These are phyloP conservation scores for Illadopsis cleaveri DNA, from an alignment of 2,113 vertebrate genomes.

Conservation along the genomic window DNA sequence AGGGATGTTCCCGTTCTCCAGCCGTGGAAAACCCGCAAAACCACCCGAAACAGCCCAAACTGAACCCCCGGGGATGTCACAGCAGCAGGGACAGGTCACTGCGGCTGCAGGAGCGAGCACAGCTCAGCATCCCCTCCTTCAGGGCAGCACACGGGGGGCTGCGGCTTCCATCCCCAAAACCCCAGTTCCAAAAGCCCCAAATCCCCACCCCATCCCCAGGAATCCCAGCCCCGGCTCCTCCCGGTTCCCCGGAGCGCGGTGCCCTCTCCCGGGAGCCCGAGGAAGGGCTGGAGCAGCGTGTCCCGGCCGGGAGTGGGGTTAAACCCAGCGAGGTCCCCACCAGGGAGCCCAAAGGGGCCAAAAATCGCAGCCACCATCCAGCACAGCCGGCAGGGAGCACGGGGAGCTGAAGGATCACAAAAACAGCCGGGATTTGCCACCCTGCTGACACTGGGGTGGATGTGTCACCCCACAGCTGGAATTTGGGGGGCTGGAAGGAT, in stretches of 20 bases:
- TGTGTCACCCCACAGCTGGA: neutral
- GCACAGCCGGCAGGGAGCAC: neutral
- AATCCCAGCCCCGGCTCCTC: rapidly evolving
- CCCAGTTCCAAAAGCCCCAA: rapidly evolving
- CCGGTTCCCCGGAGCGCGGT: neutral
- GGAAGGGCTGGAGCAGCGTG: neutral
- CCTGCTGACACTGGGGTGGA: neutral
- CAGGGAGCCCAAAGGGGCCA: too few species aligned
- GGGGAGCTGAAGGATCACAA: neutral
- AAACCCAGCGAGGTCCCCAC: neutral
- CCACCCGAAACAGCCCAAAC: neutral
- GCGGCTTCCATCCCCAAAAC: neutral
- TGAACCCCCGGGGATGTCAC: neutral
- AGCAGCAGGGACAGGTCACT: neutral
- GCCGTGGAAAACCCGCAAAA: neutral
- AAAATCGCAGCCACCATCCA: neutral
- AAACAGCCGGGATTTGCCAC: neutral
- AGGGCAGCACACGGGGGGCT: neutral
- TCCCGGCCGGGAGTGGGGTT: rapidly evolving
- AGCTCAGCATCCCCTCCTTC: neutral
- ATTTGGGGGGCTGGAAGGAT: neutral
- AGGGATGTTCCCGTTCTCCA: neutral
- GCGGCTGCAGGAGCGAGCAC: neutral
- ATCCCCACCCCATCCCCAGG: neutral
- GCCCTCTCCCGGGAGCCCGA: slow-evolving; percentile 55